Evolutionary conservation across 2,113 vertebrate genomes (phyloP), one percentile per base, ranked within the genome.

Genomic region (Excalfactoria chinensis): DNA sequence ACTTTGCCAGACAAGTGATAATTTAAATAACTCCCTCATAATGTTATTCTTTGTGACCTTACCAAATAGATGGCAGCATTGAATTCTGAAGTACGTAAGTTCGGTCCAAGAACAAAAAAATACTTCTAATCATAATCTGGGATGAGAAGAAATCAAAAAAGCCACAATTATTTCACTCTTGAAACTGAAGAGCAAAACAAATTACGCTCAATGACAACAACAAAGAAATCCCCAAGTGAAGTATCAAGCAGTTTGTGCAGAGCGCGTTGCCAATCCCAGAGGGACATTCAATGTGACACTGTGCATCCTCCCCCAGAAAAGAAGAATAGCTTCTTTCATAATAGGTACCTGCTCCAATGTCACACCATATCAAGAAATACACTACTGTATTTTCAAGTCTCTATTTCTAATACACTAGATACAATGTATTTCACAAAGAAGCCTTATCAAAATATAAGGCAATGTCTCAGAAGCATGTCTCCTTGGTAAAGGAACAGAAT

Each of bases 121-220:
- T 99, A 98, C 99, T 99, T 96, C 99, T 99, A 96, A 99, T 99
- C 99, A 99, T 99, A 94, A 99, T 99, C 99, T 99, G 98, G 72
- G 90, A 95, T 0, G 13, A 76, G 62, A 93, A 93, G 85, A 67
- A 94, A 94, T 20, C 48, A 93, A 93, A 62, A 77, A 96, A 81
- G 19, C 10, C 37, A 62, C 49, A 40, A 88, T 75, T 40, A 88
- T 77, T 95, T 90, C 59, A 55, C 76, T 94, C 81, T 59, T 82
- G 44, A 93, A 93, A 80, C 19, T 64, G 17, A 81, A 93, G 43
- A 86, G 80, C 46, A 75, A 60, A 41, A 69, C 19, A 32, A 51
- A n/a, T 55, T 28, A 75, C 8, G 20, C 32, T 88, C 20, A 68
- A 72, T 25, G 74, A 59, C 10, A 80, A 69, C 13, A 73, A 53